Evolutionary conservation across 2,888 invertebrate genomes (phyloP).

Genomic region (Marronus borbonicus): DNA sequence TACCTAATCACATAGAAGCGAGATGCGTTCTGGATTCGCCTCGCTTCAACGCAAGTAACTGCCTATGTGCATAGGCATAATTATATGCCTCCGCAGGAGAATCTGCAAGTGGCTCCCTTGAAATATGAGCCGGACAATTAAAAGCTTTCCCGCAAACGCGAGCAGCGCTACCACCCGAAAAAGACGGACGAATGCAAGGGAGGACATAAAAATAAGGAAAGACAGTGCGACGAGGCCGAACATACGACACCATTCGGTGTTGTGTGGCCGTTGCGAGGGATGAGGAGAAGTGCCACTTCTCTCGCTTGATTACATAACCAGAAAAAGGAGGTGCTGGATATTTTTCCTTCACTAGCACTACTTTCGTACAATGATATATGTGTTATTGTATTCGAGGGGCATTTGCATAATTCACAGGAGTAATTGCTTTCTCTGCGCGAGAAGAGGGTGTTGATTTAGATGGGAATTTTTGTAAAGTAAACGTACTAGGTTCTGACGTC

Average conservation of each 20-base stretch:
- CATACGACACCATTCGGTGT: not conserved
- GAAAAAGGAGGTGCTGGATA: constrained; percentile 58
- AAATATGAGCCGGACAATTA: constrained; percentile 60
- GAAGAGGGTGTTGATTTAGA: constrained; percentile 41
- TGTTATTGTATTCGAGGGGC: constrained; percentile 50
- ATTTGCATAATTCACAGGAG: constrained; percentile 51
- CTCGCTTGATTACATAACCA: constrained; percentile 52
- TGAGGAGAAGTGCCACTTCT: constrained; percentile 49
- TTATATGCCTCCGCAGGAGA: constrained; percentile 30
- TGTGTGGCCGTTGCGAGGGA: constrained; percentile 21
- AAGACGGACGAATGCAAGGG: not conserved
- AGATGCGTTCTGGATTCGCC: constrained; percentile 38
- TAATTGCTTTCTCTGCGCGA: constrained; percentile 33
- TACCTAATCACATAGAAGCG: not conserved
- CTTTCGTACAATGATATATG: constrained; percentile 52
- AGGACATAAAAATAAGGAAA: constrained; percentile 13
- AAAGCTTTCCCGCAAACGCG: constrained; percentile 36
- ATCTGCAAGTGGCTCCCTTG: constrained; percentile 57
- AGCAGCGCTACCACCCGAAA: constrained; percentile 50
- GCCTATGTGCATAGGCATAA: not conserved
- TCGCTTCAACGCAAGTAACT: not conserved
- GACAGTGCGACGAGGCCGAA: constrained; percentile 6
- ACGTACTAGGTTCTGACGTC: not conserved
- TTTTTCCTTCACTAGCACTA: constrained; percentile 55
- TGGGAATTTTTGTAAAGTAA: constrained; percentile 35